Evolutionary conservation across 1,140 invertebrate genomes (phyloP), one percentile per base, ranked within the genome.

Genomic region (Lepidurus apus): DNA sequence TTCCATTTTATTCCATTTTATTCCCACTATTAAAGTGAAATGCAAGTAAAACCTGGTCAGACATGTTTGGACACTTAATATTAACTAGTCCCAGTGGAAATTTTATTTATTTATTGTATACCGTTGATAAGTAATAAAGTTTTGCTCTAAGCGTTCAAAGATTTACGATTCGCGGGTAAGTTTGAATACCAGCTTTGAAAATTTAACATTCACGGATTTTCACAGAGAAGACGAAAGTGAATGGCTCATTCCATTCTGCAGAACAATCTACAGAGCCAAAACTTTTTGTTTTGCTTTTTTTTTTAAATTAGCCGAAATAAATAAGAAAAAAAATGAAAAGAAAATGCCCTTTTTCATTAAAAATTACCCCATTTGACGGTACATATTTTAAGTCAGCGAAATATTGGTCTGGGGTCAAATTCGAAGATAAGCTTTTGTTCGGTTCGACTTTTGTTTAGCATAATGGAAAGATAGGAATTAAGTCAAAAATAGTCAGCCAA

Each of bases 111-210:
- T 53, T 11, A 53, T 53, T 53, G 7, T 53, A 47, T 47, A 47
- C 45, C 45, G 47, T 53, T 53, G 47, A 53, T 47, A 47, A 53
- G 8, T 53, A 53, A 11, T 53, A 13, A 11, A 13, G 7, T 9
- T 53, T 53, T 53, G 47, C 47, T 47, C 45, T 47, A 47, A 47
- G 45, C 45, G 47, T 53, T 53, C 47, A 53, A 53, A 53, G 47
- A 11, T 53, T 11, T 53, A 13, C 47, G 47, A 53, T 13, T 53
- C 11, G 47, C 45, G 47, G 47, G 47, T 53, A 53, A 53, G 11
- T 53, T 53, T 53, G 47, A 53, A 47, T 47, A 47, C 45, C 45
- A 47, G 45, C 45, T 47, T 47, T 47, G 45, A n/a, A 53, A 53
- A 53, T 53, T 11, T 13, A 53, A 13, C 11, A 53, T 13, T 53